Evolutionary conservation across 2,113 vertebrate species (phyloP).

Genomic region (Brevimyrus niger): DNA sequence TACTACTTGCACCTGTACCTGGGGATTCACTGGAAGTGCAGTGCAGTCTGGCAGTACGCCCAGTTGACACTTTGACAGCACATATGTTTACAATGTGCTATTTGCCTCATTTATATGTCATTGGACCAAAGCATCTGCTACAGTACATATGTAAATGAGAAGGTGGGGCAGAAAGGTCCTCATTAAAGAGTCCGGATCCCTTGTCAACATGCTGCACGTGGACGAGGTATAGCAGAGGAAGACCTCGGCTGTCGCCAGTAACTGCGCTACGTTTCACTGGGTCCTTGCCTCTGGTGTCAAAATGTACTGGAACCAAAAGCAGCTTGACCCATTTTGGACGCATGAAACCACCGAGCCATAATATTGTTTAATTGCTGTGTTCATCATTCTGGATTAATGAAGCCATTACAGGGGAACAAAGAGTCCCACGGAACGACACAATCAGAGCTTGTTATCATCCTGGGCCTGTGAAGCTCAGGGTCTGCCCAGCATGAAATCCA

Average conservation of each 20-base stretch:
- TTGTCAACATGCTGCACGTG: background rate
- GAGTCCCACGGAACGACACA: background rate
- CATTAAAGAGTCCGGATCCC: background rate
- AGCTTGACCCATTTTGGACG: background rate
- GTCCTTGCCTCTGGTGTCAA: background rate
- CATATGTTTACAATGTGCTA: background rate
- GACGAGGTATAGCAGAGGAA: background rate
- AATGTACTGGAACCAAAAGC: background rate
- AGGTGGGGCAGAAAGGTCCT: background rate
- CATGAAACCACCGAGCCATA: background rate
- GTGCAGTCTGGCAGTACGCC: background rate
- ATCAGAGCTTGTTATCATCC: background rate
- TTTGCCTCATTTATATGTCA: background rate
- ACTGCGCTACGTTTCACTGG: background rate
- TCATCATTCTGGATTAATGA: conserved; percentile 1
- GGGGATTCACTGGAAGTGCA: background rate
- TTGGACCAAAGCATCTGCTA: background rate
- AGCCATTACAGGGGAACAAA: background rate
- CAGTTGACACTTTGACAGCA: background rate
- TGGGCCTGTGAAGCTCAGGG: background rate
- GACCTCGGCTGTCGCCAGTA: background rate
- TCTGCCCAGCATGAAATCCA: background rate
- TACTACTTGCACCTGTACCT: background rate
- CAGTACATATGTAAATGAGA: background rate
- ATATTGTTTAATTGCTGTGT: background rate